Conservation (phyloP, 2,888 invertebrate species). For the Pseudococcus viburni region DNA sequence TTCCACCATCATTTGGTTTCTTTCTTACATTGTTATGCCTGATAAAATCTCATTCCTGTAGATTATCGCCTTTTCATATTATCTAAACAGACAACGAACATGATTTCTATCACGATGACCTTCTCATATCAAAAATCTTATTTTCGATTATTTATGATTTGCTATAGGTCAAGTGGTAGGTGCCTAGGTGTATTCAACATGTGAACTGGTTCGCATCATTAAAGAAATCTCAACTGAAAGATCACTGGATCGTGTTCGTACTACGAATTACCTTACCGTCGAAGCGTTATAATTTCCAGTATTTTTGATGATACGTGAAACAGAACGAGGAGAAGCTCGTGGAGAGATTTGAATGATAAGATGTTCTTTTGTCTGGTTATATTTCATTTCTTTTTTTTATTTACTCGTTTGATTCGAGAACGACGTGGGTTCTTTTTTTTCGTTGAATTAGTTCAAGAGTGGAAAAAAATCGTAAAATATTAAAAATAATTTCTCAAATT, state of each 20-base stretch:
- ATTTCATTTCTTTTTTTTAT: slow-evolving; percentile 15
- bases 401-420: background rate
- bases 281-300: slow-evolving; percentile 15
- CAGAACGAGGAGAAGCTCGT: background rate
- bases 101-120: slow-evolving; percentile 21
- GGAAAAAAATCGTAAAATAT: too few species aligned
- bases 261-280: background rate
- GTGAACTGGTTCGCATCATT: slow-evolving; percentile 12
- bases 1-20: background rate
- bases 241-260: slow-evolving; percentile 1
- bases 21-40: background rate
- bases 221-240: background rate
- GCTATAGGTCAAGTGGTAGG: background rate
- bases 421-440: background rate
- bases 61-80: background rate
- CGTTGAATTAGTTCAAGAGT: too few species aligned
- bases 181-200: background rate
- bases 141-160: slow-evolving; percentile 34
- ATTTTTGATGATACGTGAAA: background rate
- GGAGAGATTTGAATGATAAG: background rate
- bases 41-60: slow-evolving; percentile 3
- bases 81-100: background rate
- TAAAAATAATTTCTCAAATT: too few species aligned
- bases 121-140: slow-evolving; percentile 3
- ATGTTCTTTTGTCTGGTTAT: background rate